phyloP scores from a whole-genome alignment of 2,113 vertebrate genomes.

The Phylloscopus trochilus region DNA sequence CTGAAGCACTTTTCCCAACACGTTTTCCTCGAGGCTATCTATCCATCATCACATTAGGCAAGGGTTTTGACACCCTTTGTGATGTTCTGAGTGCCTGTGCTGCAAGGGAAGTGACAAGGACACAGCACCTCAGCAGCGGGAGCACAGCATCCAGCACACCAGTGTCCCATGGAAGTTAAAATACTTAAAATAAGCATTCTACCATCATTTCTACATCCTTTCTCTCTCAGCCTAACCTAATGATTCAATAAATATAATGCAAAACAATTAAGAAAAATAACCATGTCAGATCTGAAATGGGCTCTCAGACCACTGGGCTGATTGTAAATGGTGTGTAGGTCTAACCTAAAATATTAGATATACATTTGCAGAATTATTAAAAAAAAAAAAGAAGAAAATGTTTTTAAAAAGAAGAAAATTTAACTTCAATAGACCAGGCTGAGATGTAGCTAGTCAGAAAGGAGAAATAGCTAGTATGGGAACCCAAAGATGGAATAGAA shows the following conservation, averaged over 20 bases:
- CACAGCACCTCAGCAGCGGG: background rate
- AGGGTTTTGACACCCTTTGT: background rate
- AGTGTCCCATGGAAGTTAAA: background rate
- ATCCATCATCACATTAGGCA: background rate
- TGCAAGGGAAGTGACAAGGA: background rate
- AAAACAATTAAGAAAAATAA: background rate
- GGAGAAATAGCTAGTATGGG: background rate
- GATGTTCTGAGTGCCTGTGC: too few relatives aligned
- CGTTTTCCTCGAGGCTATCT: background rate
- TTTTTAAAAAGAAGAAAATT: background rate
- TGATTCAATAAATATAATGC: background rate
- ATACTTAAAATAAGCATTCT: background rate
- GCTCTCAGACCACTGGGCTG: background rate
- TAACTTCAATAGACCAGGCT: background rate
- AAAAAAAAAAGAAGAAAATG: background rate
- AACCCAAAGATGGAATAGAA: background rate
- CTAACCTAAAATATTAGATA: background rate
- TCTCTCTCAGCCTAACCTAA: background rate
- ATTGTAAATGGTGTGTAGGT: background rate
- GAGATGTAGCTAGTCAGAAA: background rate
- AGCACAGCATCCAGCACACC: background rate
- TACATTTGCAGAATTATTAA: background rate
- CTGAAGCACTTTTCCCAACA: background rate
- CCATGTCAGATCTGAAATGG: background rate
- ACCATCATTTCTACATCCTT: background rate